phyloP scores from a whole-genome alignment of 2,113 vertebrate species.

The Falcunculus frontatus region DNA sequence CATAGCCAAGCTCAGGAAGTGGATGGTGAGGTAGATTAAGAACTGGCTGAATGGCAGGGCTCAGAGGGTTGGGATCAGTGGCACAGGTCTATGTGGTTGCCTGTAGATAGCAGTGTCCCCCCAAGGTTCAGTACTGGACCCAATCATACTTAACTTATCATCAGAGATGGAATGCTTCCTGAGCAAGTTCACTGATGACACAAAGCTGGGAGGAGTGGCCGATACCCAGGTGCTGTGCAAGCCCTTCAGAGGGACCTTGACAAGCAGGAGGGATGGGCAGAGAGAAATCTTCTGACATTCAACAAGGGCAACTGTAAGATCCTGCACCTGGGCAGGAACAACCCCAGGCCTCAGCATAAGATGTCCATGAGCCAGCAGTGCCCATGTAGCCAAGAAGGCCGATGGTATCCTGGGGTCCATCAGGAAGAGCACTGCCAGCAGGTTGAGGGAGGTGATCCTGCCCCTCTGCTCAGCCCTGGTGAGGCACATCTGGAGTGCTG shows the following conservation, averaged over 20 bases:
- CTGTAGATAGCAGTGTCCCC: background rate
- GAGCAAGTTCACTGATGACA: background rate
- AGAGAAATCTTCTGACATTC: background rate
- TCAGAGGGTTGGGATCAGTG: background rate
- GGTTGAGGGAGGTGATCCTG: background rate
- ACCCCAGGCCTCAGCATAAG: background rate
- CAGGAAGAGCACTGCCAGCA: background rate
- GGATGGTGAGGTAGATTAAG: background rate
- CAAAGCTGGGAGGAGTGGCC: background rate
- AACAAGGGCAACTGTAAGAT: background rate
- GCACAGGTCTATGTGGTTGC: background rate
- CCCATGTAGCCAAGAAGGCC: background rate
- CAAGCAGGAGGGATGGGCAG: background rate
- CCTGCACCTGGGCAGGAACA: background rate
- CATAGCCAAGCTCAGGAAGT: background rate
- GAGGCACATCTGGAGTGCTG: background rate
- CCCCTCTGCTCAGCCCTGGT: background rate
- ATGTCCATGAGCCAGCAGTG: background rate
- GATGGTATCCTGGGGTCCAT: no score
- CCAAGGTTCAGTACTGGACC: background rate
- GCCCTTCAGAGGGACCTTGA: background rate
- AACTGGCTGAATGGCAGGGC: background rate
- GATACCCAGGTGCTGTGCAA: background rate
- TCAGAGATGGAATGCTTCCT: background rate
- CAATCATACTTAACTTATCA: background rate